Conservation (phyloP, 2,888 invertebrate species). For the Drosophila gaucha region DNA sequence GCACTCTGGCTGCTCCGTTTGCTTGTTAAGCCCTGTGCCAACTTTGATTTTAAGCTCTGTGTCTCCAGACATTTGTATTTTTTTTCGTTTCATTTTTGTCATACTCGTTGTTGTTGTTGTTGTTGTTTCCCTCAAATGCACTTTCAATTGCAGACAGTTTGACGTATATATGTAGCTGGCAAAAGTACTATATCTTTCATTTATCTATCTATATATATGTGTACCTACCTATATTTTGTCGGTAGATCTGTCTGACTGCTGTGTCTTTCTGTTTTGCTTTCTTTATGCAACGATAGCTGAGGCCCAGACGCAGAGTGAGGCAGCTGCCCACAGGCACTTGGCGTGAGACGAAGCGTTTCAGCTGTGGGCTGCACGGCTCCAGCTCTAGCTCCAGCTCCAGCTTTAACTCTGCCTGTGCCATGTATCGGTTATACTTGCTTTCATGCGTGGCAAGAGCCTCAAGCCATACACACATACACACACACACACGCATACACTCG, state of each 20-base stretch:
- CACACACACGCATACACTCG: conserved; percentile 19
- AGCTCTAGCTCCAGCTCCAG: conserved; percentile 34
- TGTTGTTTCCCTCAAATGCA: conserved; percentile 73
- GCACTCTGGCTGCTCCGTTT: conserved; percentile 54
- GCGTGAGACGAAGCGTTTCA: conserved; percentile 62
- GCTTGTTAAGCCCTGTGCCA: conserved; percentile 75
- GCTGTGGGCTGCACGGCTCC: conserved; percentile 62
- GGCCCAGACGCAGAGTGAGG: conserved; percentile 40
- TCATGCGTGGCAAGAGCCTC: conserved; percentile 62
- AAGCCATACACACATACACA: conserved; percentile 31
- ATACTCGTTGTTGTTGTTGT: conserved; percentile 26
- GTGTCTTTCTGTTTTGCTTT: conserved; percentile 56
- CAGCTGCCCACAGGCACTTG: conserved; percentile 76
- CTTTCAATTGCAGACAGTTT: conserved; percentile 78
- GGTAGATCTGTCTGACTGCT: conserved; percentile 27
- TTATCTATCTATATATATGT: conserved; percentile 64
- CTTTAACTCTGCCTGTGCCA: conserved; percentile 19
- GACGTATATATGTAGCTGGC: conserved; percentile 70
- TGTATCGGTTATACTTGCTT: conserved; percentile 52
- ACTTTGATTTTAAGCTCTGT: conserved; percentile 70
- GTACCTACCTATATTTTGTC: conserved; percentile 45
- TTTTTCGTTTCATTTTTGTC: conserved; percentile 30
- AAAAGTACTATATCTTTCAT: conserved; percentile 75
- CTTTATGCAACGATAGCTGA: conserved; percentile 55
- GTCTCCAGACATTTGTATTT: conserved; percentile 72